Base-by-base conservation (phyloP, 1,140 invertebrate species). In the Dolichoris vasculosae region DNA sequence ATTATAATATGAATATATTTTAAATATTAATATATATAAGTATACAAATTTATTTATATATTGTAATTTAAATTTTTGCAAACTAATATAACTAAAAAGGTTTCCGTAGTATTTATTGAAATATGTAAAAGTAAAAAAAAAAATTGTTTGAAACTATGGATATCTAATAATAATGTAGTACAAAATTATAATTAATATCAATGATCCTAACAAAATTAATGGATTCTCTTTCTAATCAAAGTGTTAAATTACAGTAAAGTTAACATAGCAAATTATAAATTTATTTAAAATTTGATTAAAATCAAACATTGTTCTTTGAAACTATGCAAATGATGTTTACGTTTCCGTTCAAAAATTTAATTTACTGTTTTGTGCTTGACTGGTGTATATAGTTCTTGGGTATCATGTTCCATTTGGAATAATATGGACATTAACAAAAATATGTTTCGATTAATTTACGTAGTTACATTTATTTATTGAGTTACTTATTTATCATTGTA, bases 281-380 rank as follows among this genome's bases (percentile, higher is more conserved):
- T 78, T 78, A 59, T 55, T 78, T 59, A 35, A 78, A 78, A 78
- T 55, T 78, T 78, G 30, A 78, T 78, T 40, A 23, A 40, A 78
- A 32, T 38, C 51, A 59, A 55, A 59, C 76, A 51, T 11, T 26
- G 23, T 38, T 23, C 55, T 59, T 4, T 23, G 23, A 26, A 59
- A 26, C 23, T 59, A 26, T 59, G 55, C 55, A 59, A 59, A 59
- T 13, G 23, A 59, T 4, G 55, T 59, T 2, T 2, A 2, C 23
- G 20, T 26, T 26, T 3, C 9, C 26, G 73, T 43, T 38, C 38
- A 9, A 13, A 67, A 67, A 67, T 67, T 32, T 32, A 35, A 32
- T 67, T 67, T 35, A 32, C 32, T 20, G 64, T 59, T 59, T 26
- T 3, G 9, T 55, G 2, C 51, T 55, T 17, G 13, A 55, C n/a